A percentile compares a stretch with the other conserved stretches of the same genome.
phyloP scores from a whole-genome alignment of 2,888 invertebrate genomes.

The Plebejus argus region DNA sequence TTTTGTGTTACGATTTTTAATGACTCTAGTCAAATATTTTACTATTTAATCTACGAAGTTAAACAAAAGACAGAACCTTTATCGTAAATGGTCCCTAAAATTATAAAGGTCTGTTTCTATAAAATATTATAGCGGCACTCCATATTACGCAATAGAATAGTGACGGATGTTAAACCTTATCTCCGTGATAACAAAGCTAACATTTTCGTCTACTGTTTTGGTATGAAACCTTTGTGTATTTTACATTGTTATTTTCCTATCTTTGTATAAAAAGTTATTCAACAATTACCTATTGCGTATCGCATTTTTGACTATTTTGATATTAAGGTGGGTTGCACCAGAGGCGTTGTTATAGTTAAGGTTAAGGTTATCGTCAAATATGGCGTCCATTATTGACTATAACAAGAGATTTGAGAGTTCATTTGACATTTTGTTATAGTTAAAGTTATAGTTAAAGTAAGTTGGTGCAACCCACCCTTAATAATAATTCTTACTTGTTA shows the following conservation, averaged over 20 bases:
- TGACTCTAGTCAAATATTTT: no score
- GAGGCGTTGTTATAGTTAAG: no score
- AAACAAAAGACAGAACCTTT: no score
- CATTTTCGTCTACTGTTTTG: conserved; percentile 59
- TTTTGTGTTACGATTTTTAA: no score
- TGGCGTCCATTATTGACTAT: no score
- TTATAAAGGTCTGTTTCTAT: neutral
- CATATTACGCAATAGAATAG: conserved; percentile 37
- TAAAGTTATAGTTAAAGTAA: no score
- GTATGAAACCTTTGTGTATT: conserved; percentile 21
- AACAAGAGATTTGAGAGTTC: no score
- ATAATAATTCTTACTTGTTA: neutral
- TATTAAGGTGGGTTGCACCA: neutral
- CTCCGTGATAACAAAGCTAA: conserved; percentile 67
- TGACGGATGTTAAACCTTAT: conserved; percentile 50
- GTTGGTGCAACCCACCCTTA: no score
- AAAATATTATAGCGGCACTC: conserved; percentile 34
- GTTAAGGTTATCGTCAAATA: no score
- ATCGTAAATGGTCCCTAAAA: neutral
- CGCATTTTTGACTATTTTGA: neutral
- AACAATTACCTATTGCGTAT: neutral
- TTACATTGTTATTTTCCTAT: conserved; percentile 21
- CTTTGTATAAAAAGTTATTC: neutral
- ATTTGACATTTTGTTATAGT: no score
- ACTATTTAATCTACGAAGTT: no score